These are phyloP conservation scores for Drosophila orosa DNA, from an alignment of 1,140 invertebrate genomes.

Conservation along the genomic window DNA sequence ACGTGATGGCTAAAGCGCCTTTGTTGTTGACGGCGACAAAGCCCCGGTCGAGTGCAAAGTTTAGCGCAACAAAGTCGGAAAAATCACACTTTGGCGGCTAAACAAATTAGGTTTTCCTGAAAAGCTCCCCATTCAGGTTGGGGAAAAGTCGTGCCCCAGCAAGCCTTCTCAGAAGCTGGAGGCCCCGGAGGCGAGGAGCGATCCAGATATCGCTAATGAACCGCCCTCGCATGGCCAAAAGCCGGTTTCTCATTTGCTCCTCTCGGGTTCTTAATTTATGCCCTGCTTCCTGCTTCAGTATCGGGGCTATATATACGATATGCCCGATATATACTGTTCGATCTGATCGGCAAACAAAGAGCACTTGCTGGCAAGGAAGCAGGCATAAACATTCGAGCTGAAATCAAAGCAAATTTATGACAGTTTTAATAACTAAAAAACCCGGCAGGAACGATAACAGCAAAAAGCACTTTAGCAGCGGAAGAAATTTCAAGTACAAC, in stretches of 20 bases:
- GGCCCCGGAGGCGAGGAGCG: constrained; percentile 1
- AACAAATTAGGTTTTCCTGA: constrained; percentile 41
- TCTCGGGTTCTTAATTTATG: constrained; percentile 65
- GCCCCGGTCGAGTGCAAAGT: constrained; percentile 57
- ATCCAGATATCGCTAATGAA: constrained; percentile 60
- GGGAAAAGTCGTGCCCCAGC: constrained; percentile 25
- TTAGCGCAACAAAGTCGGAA: constrained; percentile 40
- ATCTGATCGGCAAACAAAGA: constrained; percentile 46
- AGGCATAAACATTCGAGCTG: constrained; percentile 36
- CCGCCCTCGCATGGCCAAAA: constrained; percentile 25
- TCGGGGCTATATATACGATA: constrained; percentile 46
- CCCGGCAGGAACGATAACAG: constrained; percentile 28
- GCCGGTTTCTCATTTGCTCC: constrained; percentile 44
- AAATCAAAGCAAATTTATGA: constrained; percentile 46
- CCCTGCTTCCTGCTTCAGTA: constrained; percentile 57
- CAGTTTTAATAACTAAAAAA: constrained; percentile 31
- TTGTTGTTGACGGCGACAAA: constrained; percentile 47
- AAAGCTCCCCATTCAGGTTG: constrained; percentile 40
- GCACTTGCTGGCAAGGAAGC: constrained; percentile 46
- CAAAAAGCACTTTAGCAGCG: constrained; percentile 52
- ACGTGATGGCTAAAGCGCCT: constrained; percentile 57
- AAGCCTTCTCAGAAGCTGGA: constrained; percentile 27
- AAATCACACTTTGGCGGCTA: constrained; percentile 58
- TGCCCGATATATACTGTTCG: constrained; percentile 9
- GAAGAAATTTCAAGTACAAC: constrained; percentile 59